phyloP scores from a whole-genome alignment of 1,140 invertebrate species.

The Neotoxoptera formosana region DNA sequence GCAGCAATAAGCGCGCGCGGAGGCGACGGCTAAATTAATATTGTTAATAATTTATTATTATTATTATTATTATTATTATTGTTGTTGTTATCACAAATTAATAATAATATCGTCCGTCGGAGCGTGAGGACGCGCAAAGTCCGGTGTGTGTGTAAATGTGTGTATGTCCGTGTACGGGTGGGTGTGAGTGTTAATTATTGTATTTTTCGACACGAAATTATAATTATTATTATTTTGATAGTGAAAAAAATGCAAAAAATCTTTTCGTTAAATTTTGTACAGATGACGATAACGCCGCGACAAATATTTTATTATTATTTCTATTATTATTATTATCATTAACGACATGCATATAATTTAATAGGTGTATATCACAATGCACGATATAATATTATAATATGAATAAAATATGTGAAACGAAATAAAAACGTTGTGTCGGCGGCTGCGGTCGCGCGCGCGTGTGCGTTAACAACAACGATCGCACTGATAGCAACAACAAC shows the following conservation, averaged over 20 bases:
- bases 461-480: slow-evolving; percentile 23
- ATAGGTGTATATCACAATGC: no score
- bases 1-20: background rate
- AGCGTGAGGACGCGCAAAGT: no score
- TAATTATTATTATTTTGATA: background rate
- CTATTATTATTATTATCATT: background rate
- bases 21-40: background rate
- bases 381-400: background rate
- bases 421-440: background rate
- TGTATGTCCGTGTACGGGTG: background rate
- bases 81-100: background rate
- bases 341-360: background rate
- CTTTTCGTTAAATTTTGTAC: background rate
- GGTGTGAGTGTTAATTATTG: background rate
- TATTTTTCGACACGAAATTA: background rate
- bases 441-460: background rate
- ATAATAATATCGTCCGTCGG: background rate
- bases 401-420: background rate
- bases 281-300: background rate
- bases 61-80: no score
- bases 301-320: background rate
- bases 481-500: slow-evolving; percentile 7
- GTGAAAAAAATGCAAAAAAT: background rate
- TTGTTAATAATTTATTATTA: background rate
- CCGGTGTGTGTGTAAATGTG: no score